Conservation (phyloP, 1,140 invertebrate species). For the Drosophila pectinifera region DNA sequence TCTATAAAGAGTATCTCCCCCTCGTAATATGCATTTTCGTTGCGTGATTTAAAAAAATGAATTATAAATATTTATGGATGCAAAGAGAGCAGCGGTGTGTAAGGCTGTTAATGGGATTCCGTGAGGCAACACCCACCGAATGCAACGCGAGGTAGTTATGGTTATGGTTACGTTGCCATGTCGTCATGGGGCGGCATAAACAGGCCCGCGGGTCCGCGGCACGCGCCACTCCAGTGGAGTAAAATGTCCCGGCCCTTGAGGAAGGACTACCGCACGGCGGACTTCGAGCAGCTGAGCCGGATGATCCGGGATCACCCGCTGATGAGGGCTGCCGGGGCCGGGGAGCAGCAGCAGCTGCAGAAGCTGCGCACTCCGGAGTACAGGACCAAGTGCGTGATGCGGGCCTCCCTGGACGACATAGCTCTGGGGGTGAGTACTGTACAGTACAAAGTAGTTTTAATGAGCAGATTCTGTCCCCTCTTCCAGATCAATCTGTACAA, state of each 20-base stretch:
- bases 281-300: slow-evolving; percentile 64
- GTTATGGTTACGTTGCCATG: slow-evolving; percentile 46
- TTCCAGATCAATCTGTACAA: slow-evolving; percentile 66
- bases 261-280: slow-evolving; percentile 64
- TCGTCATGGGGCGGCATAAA: slow-evolving; percentile 24
- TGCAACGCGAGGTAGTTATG: slow-evolving; percentile 44
- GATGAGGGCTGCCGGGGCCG: slow-evolving; percentile 36
- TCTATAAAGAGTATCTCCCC: not conserved
- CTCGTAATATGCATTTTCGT: slow-evolving; percentile 6
- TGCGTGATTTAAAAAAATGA: slow-evolving; percentile 38
- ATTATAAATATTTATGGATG: slow-evolving; percentile 66
- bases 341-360: slow-evolving; percentile 51
- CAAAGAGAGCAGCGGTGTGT: slow-evolving; percentile 44
- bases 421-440: slow-evolving; percentile 57
- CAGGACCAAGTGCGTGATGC: slow-evolving; percentile 75
- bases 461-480: not conserved
- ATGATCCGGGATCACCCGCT: slow-evolving; percentile 58
- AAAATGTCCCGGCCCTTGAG: slow-evolving; percentile 54
- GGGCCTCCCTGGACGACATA: slow-evolving; percentile 73
- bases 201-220: slow-evolving; percentile 7
- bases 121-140: slow-evolving; percentile 34
- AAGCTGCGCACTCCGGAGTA: slow-evolving; percentile 66
- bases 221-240: slow-evolving; percentile 2
- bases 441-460: no score
- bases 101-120: slow-evolving; percentile 47